Evolutionary conservation across 2,888 invertebrate genomes (phyloP), one percentile per base, ranked within the genome.

Genomic region (Thelaira solivaga): DNA sequence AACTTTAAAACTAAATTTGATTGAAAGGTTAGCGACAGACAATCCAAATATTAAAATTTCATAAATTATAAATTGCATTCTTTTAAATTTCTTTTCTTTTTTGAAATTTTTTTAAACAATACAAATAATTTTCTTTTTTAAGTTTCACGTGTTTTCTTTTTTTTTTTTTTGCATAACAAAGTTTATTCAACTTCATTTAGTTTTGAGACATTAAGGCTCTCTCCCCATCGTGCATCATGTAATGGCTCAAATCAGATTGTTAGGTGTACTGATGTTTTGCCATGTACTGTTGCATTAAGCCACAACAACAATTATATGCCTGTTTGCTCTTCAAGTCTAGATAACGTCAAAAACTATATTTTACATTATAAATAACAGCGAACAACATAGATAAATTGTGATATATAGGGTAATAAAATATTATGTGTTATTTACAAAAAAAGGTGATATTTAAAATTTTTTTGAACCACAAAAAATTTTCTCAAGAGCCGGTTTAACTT

Each of bases 281-380:
- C 51, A 67, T 76, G 61, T 39, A 49, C 51, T 68, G 51, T 59
- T 69, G 45, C 73, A 64, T 49, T 26, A 62, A 68, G 47, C 47
- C 61, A 47, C 29, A 47, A 16, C 57, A 64, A 53, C 16, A 71
- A 45, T 5, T 47, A 55, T 72, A 31, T 53, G 45, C 16, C 65
- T 61, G 53, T 78, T 65, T 78, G 62, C 61, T 74, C 65, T 71
- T 74, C 65, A 65, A 61, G 74, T 65, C 47, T 45, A 78, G 74
- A 74, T 78, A 74, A 74, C 61, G 47, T 78, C 53, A 78, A 65
- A 73, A 73, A 59, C 51, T 29, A 22, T 24, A 65, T 41, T 55
- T 73, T 53, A 65, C 49, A 43, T 65, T 61, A 71, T 74, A 74
- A 61, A 59, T 65, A 65, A 74, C 20, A 67, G 67, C 13, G 49